Evolutionary conservation across 37 sponge, comb jelly and placozoan genomes (phyloP).

Genomic region (Corticium candelabrum): DNA sequence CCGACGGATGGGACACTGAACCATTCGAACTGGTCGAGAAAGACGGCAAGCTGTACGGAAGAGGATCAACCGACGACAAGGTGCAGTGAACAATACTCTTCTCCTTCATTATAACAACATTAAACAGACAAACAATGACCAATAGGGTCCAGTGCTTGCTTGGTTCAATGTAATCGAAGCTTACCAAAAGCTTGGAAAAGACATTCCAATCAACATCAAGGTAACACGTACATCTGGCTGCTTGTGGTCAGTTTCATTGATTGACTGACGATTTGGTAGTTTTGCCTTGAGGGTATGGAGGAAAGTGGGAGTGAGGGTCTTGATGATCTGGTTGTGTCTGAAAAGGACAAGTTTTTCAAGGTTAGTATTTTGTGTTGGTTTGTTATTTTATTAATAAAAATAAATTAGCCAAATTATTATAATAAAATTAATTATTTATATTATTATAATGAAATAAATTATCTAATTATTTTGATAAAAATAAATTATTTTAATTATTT

Average conservation of each 20-base stretch:
- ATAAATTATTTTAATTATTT: too few species aligned
- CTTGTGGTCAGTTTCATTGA: not conserved
- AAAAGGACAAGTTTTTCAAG: conserved; percentile 21
- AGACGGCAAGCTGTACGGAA: conserved; percentile 24
- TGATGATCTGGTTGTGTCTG: conserved; percentile 19
- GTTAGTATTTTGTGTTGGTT: conserved; percentile 6
- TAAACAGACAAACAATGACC: too few species aligned
- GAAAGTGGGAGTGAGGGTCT: conserved; percentile 32
- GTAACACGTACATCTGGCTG: not conserved
- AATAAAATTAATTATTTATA: too few species aligned
- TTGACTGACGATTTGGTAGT: not conserved
- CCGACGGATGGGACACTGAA: conserved; percentile 31
- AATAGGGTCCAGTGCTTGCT: not conserved
- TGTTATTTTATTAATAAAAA: not conserved
- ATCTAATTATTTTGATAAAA: too few species aligned
- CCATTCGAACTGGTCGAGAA: conserved; percentile 14
- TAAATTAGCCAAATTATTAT: not conserved
- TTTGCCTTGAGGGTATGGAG: conserved; percentile 38
- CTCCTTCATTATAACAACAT: too few species aligned
- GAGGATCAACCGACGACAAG: conserved; percentile 28
- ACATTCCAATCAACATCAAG: not conserved
- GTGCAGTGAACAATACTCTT: too few species aligned
- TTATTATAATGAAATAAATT: too few species aligned
- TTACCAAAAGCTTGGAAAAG: not conserved
- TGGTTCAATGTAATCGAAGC: not conserved